These are phyloP conservation scores for Alectoris magna DNA, from an alignment of 2,797 vertebrate genomes.

Conservation along the genomic window DNA sequence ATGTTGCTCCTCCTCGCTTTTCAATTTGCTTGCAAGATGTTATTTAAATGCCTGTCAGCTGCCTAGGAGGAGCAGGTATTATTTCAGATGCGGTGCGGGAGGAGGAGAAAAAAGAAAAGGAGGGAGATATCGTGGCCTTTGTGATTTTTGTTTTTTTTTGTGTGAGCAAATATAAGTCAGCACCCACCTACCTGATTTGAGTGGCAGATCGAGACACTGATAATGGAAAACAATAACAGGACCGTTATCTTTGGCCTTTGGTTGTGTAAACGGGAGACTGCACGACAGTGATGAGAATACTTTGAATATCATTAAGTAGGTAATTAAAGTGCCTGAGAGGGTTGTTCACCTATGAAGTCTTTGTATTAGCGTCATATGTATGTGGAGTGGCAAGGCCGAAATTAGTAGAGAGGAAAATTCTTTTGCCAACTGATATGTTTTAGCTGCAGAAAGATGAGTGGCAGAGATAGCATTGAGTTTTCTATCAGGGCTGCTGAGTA, in stretches of 20 bases:
- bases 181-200: not conserved
- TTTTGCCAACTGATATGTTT: not conserved
- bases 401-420: fast-evolving
- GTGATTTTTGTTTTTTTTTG: not conserved
- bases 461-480: fast-evolving
- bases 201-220: not conserved
- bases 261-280: not conserved
- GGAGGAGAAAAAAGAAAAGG: not conserved
- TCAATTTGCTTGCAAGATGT: not conserved
- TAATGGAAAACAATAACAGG: not conserved
- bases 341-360: not conserved
- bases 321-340: not conserved
- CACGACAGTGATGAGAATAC: not conserved
- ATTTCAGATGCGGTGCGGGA: not conserved
- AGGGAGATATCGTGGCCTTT: not conserved
- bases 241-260: not conserved
- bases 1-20: conserved; percentile 32
- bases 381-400: not conserved
- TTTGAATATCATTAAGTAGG: not conserved
- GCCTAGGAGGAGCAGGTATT: not conserved
- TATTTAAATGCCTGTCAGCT: conserved; percentile 30
- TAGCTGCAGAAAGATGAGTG: not conserved
- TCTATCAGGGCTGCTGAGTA: not conserved
- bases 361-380: not conserved
- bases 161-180: not conserved